Conservation (phyloP, 1,140 invertebrate species). For the Sminthurides bifidus region DNA sequence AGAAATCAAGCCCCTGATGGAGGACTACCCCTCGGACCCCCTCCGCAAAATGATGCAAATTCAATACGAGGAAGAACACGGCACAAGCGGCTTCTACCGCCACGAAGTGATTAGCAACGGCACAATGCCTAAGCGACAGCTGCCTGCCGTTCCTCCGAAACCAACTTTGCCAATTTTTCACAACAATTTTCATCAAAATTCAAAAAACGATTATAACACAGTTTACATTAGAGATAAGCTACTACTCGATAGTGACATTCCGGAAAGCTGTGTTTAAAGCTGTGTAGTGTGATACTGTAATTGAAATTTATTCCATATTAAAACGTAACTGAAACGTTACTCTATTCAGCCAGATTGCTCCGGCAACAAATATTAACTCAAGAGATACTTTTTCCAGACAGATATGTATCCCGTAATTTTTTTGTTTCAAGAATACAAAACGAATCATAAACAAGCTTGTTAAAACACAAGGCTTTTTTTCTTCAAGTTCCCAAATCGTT, state of each 20-base stretch:
- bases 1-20: neutral
- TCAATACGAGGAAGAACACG: conserved; percentile 7
- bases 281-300: neutral
- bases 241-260: conserved; percentile 27
- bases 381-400: neutral
- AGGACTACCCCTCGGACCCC: neutral
- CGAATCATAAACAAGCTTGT: neutral
- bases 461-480: neutral
- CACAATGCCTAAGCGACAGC: too few relatives aligned
- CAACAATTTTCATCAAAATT: conserved; percentile 8
- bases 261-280: conserved; percentile 30
- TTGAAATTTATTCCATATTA: neutral
- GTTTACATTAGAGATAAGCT: conserved; percentile 31
- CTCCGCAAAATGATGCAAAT: neutral
- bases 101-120: neutral
- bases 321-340: neutral
- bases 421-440: neutral
- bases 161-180: conserved; percentile 5
- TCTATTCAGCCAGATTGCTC: neutral
- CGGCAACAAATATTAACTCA: neutral
- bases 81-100: conserved; percentile 4
- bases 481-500: too few relatives aligned
- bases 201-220: conserved; percentile 27
- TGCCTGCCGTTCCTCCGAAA: conserved; percentile 8
- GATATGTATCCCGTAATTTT: too few relatives aligned